Percentiles rank a stretch among this genome's conserved stretches.
phyloP scores from a whole-genome alignment of 2,888 invertebrate genomes.

The Camptogramma bilineatum region DNA sequence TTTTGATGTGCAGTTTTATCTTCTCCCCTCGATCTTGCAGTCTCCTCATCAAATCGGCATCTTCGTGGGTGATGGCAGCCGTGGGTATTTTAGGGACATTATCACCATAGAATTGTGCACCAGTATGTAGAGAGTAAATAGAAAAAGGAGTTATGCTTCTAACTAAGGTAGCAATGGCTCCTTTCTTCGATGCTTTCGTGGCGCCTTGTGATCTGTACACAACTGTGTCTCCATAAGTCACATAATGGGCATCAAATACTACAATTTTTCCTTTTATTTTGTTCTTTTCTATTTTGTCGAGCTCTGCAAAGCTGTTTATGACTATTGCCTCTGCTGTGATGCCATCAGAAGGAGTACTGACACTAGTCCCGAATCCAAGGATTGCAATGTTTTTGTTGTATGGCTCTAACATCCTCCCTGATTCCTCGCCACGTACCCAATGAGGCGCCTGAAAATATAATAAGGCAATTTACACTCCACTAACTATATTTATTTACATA shows the following conservation, averaged over 20 bases:
- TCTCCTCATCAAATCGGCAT: conserved; percentile 89
- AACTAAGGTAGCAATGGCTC: conserved; percentile 90
- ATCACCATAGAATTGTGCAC: conserved; percentile 86
- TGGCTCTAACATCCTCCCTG: conserved; percentile 86
- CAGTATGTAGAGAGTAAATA: conserved; percentile 90
- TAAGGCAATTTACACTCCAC: background rate
- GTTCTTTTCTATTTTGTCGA: conserved; percentile 75
- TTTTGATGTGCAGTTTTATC: conserved; percentile 81
- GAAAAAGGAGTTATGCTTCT: conserved; percentile 91
- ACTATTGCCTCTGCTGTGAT: conserved; percentile 90
- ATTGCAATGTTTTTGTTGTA: conserved; percentile 85
- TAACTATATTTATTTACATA: background rate
- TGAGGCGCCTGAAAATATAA: conserved; percentile 63
- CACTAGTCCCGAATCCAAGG: conserved; percentile 88
- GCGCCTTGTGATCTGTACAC: conserved; percentile 88
- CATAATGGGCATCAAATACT: conserved; percentile 88
- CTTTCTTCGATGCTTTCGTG: conserved; percentile 87
- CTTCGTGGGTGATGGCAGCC: conserved; percentile 91
- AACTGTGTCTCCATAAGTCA: conserved; percentile 87
- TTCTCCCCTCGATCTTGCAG: conserved; percentile 81
- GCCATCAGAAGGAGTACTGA: conserved; percentile 88
- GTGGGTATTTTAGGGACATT: conserved; percentile 88
- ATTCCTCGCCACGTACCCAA: conserved; percentile 87
- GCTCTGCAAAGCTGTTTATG: conserved; percentile 88
- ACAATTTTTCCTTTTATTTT: conserved; percentile 89